Evolutionary conservation across 2,113 vertebrate genomes (phyloP).

Genomic region (Miniopterus natalensis): DNA sequence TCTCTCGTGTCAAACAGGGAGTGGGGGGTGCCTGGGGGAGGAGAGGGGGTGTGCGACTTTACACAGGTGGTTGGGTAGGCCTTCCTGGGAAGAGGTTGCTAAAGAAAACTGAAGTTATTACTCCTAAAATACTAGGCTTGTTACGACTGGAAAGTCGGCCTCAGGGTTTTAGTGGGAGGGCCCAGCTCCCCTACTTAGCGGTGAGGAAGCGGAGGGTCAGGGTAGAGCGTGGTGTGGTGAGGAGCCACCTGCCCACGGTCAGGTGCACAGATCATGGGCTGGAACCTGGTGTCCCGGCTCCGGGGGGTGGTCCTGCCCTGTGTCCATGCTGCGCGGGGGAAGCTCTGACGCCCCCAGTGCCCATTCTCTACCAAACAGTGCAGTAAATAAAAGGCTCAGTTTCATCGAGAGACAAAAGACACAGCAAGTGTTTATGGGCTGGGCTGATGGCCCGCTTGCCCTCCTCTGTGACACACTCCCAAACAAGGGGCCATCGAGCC

Average conservation of each 20-base stretch:
- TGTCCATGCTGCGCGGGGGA: not conserved
- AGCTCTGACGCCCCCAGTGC: not conserved
- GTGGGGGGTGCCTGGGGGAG: not conserved
- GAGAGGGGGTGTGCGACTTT: not conserved
- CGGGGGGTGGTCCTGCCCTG: not conserved
- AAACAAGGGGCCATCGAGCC: not conserved
- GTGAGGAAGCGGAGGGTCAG: not conserved
- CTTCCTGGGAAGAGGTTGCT: not conserved
- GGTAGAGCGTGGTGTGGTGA: not conserved
- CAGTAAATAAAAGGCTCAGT: conserved; percentile 37
- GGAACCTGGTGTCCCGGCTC: too few relatives aligned
- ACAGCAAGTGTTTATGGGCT: conserved; percentile 13
- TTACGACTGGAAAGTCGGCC: not conserved
- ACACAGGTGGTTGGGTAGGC: not conserved
- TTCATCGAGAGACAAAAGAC: not conserved
- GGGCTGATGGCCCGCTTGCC: not conserved
- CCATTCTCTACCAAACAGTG: not conserved
- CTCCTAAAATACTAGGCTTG: not conserved
- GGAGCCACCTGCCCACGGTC: not conserved
- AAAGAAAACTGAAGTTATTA: not conserved
- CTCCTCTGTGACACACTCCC: not conserved
- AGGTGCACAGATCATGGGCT: not conserved
- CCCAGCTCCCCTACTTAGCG: not conserved
- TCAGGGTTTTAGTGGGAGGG: not conserved
- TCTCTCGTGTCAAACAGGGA: not conserved